Evolutionary conservation across 2,888 invertebrate genomes (phyloP).

Genomic region (Formica aserva): DNA sequence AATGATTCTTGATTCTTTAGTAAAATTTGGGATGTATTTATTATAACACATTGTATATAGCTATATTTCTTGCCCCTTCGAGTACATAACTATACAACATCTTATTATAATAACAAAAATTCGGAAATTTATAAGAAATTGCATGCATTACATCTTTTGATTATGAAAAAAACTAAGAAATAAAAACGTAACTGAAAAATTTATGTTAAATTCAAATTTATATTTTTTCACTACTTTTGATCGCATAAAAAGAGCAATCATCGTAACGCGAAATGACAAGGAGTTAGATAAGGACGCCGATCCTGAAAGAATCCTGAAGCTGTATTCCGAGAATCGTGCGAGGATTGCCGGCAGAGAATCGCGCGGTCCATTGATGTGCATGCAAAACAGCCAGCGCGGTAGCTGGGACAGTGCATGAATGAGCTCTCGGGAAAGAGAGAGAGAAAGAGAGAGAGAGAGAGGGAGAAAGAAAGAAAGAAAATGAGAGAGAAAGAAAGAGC

Average conservation of each 20-base stretch:
- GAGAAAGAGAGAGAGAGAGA: neutral
- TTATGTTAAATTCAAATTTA: neutral
- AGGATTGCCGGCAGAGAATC: slow-evolving; percentile 58
- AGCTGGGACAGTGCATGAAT: slow-evolving; percentile 72
- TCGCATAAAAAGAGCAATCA: neutral
- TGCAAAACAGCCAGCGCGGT: slow-evolving; percentile 72
- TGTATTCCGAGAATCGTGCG: neutral
- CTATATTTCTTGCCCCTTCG: too few species aligned
- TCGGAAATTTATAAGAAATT: neutral
- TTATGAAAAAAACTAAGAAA: neutral
- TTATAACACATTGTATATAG: too few species aligned
- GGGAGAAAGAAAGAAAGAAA: neutral
- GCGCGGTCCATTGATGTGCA: slow-evolving; percentile 78
- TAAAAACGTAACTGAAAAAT: neutral
- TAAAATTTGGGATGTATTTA: too few species aligned
- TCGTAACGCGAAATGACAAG: neutral
- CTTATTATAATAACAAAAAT: neutral
- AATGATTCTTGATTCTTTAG: neutral
- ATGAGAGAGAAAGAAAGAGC: slow-evolving; percentile 29
- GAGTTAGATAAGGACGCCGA: neutral
- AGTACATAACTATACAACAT: neutral
- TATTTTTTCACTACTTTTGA: neutral
- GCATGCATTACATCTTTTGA: neutral
- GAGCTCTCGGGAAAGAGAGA: slow-evolving; percentile 66
- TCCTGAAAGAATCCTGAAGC: slow-evolving; percentile 8